Conservation (phyloP, 2,888 invertebrate species). For the Cryptosula pallasiana region DNA sequence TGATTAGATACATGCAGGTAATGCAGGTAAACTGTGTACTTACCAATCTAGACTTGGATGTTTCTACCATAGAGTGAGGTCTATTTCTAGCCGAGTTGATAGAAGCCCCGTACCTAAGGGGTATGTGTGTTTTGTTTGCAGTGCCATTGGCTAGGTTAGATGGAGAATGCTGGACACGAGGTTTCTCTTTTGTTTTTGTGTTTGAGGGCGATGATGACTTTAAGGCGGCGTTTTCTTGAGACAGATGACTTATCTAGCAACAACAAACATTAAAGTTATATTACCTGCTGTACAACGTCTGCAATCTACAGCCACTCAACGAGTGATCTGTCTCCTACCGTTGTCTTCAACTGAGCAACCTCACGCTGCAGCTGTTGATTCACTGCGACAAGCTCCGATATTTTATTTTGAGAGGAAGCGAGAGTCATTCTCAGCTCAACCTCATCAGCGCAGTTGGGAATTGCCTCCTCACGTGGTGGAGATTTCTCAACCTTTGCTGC, state of each 20-base stretch:
- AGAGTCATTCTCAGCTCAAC: slow-evolving; percentile 8
- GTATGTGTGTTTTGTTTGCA: not conserved
- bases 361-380: slow-evolving; percentile 18
- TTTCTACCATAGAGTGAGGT: slow-evolving; percentile 20
- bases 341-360: not conserved
- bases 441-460: not conserved
- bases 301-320: too few species aligned
- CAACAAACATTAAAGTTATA: too few species aligned
- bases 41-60: slow-evolving; percentile 10
- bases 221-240: not conserved
- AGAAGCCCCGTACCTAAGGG: not conserved
- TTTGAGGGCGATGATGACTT: not conserved
- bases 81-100: not conserved
- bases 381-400: not conserved
- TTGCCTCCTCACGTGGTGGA: not conserved
- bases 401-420: slow-evolving; percentile 7
- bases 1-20: too few species aligned
- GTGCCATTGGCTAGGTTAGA: not conserved
- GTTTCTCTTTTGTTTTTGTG: not conserved
- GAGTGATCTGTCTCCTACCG: not conserved
- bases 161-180: not conserved
- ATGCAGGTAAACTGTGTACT: too few species aligned
- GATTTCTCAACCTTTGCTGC: slow-evolving; percentile 5
- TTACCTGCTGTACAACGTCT: too few species aligned
- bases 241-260: not conserved